Conservation (phyloP, 2,797 vertebrate species). For the Clarias laeviceps region DNA sequence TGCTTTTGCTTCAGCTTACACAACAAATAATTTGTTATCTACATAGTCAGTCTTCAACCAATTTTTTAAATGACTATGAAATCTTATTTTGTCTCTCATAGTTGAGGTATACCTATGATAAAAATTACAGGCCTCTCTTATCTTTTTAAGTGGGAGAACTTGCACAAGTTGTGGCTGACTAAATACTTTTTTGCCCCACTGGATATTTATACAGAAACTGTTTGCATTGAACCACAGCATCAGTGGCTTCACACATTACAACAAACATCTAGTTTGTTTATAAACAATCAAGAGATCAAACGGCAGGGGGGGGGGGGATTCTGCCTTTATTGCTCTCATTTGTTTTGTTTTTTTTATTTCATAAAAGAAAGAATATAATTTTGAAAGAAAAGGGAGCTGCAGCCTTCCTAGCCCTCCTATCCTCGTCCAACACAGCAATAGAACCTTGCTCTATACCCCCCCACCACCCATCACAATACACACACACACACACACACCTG, state of each 20-base stretch:
- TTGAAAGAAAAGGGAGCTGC: slow-evolving; percentile 46
- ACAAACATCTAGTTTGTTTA: background rate
- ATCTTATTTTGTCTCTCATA: too few species aligned
- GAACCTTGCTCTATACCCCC: background rate
- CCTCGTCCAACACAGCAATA: slow-evolving; percentile 40
- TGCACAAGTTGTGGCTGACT: too few species aligned
- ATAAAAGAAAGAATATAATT: slow-evolving; percentile 48
- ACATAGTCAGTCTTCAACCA: slow-evolving; percentile 21
- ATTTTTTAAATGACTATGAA: background rate
- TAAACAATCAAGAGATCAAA: background rate
- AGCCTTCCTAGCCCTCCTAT: slow-evolving; percentile 42
- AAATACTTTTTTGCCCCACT: too few species aligned
- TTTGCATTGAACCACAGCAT: slow-evolving; percentile 1
- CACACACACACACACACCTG: slow-evolving; percentile 54
- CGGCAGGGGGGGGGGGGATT: background rate
- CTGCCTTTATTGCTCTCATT: slow-evolving; percentile 23
- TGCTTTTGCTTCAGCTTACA: slow-evolving; percentile 36
- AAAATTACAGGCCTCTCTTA: too few species aligned
- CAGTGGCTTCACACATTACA: background rate
- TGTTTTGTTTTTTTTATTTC: slow-evolving; percentile 30
- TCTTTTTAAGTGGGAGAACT: too few species aligned
- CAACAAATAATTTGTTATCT: slow-evolving; percentile 42
- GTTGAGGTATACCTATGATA: too few species aligned
- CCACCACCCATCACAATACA: slow-evolving; percentile 46
- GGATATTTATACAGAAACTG: background rate